phyloP scores from a whole-genome alignment of 2,797 vertebrate genomes.

The Champsocephalus gunnari region DNA sequence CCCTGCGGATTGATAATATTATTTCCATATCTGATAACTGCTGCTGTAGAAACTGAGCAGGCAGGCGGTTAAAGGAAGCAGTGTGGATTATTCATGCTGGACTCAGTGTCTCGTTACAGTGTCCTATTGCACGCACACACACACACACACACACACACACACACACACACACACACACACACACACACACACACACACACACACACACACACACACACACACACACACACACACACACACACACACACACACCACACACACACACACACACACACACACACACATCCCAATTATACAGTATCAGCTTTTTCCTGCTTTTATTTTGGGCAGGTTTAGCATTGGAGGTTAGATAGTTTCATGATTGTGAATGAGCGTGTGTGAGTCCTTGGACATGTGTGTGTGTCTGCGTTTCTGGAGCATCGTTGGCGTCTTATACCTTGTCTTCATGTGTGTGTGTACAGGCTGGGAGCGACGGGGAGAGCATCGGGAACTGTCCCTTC shows the following conservation, averaged over 20 bases:
- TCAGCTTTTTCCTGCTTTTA: too few relatives aligned
- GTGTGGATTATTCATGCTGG: slow-evolving; percentile 80
- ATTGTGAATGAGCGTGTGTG: too few relatives aligned
- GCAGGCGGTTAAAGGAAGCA: slow-evolving; percentile 74
- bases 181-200: slow-evolving; percentile 18
- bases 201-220: not conserved
- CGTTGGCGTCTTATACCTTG: too few relatives aligned
- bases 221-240: slow-evolving; percentile 26
- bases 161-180: slow-evolving; percentile 21
- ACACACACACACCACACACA: slow-evolving; percentile 1
- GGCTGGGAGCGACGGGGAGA: slow-evolving; percentile 97
- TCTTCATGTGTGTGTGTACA: slow-evolving; percentile 61
- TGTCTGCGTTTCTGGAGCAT: too few relatives aligned
- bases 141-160: not conserved
- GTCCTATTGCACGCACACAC: slow-evolving; percentile 60
- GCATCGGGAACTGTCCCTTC: slow-evolving; percentile 96
- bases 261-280: slow-evolving; percentile 28
- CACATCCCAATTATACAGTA: too few relatives aligned
- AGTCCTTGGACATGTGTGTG: too few relatives aligned
- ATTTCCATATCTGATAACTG: slow-evolving; percentile 19
- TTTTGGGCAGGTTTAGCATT: too few relatives aligned
- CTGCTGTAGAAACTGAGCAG: slow-evolving; percentile 32
- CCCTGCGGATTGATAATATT: not conserved
- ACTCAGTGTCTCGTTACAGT: slow-evolving; percentile 69
- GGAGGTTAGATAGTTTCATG: too few relatives aligned